These are phyloP conservation scores for Meteorus cinctellus DNA, from an alignment of 2,888 invertebrate genomes.

Conservation along the genomic window DNA sequence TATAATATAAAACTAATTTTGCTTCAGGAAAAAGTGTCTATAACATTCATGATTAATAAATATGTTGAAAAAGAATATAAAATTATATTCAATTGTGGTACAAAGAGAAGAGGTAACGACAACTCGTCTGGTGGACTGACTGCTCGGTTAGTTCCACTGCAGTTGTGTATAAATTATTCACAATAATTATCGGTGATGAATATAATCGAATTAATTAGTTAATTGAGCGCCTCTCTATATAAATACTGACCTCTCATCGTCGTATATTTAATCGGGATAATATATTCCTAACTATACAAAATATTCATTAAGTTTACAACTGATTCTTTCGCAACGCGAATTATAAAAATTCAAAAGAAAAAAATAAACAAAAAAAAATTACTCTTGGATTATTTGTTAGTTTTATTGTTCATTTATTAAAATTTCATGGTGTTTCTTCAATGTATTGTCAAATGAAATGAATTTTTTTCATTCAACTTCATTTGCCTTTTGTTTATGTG, in stretches of 20 bases:
- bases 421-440: too few species aligned
- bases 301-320: constrained; percentile 10
- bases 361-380: too few species aligned
- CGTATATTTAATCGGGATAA: not conserved
- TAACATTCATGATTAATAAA: not conserved
- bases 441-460: too few species aligned
- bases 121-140: constrained; percentile 74
- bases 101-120: constrained; percentile 61
- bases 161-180: constrained; percentile 56
- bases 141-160: constrained; percentile 65
- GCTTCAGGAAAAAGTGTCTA: constrained; percentile 13
- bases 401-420: too few species aligned
- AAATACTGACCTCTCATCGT: constrained; percentile 4
- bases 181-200: constrained; percentile 41
- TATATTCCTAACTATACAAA: not conserved
- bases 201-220: constrained; percentile 6
- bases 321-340: not conserved
- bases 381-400: too few species aligned
- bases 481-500: too few species aligned
- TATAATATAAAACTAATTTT: constrained; percentile 3
- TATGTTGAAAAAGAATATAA: not conserved
- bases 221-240: not conserved
- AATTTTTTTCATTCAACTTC: too few species aligned
- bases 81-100: constrained; percentile 39
- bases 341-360: not conserved